Evolutionary conservation across 2,797 vertebrate species (phyloP), one percentile per base, ranked within the genome.

Genomic region (Caiman crocodilus): DNA sequence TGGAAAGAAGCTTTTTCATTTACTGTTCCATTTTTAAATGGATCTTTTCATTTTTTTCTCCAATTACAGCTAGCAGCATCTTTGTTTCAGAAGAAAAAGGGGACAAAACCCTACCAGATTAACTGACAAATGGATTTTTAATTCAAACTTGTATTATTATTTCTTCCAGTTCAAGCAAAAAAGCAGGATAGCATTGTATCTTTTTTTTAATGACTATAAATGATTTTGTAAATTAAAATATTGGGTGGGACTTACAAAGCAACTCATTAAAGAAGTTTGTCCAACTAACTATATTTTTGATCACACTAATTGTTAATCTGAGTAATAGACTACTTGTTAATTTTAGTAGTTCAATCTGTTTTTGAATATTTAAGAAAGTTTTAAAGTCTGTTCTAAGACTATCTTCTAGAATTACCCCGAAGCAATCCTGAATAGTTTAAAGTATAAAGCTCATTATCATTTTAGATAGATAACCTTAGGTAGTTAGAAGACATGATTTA

Each of bases 391-490:
- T 88, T 89, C 82, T 71, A 86, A 86, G 69, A 61, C 65, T 5
- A 71, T 93, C 82, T 88, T 90, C n/a, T 20, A 81, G 90, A 94
- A 95, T 87, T 96, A 87, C 76, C 82, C 74, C 30, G 32, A 20
- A 92, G 78, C 58, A 82, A 90, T 92, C 79, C 81, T 79, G 35
- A 75, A 89, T 93, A 93, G 32, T 89, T 92, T 90, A 56, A 95
- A 94, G 93, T 76, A 71, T 42, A 88, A 94, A 96, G 61, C 69
- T 91, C 84, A 90, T 94, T 93, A 89, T 5, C 74, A 93, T 89
- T 89, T 91, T 90, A 94, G 96, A 81, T 55, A 90, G 83, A 89
- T 90, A 95, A 82, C 84, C 69, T 57, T 75, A 87, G 69, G 83
- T 94, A 93, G 79, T 90, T 93, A 92, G 67, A 87, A 78, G 10